Evolutionary conservation across 2,113 vertebrate genomes (phyloP).

Genomic region (Eulacestoma nigropectus): DNA sequence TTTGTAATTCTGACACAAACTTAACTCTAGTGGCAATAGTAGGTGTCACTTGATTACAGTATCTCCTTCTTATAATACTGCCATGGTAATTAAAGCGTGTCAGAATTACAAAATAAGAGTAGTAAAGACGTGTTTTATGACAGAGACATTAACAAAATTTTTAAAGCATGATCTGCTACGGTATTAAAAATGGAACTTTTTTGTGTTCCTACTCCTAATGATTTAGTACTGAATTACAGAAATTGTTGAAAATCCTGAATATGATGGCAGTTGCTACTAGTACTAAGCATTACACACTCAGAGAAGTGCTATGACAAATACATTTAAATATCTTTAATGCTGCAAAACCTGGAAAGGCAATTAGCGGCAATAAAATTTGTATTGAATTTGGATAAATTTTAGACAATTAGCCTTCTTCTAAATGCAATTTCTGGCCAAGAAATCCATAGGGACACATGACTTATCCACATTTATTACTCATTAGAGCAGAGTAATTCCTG

Average conservation of each 20-base stretch:
- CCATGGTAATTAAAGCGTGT: conserved; percentile 20
- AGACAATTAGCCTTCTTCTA: conserved; percentile 78
- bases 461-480: conserved; percentile 82
- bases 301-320: conserved; percentile 58
- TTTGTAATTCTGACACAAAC: neutral
- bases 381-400: conserved; percentile 83
- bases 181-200: conserved; percentile 43
- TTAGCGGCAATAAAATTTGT: conserved; percentile 79
- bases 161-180: conserved; percentile 10
- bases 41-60: neutral
- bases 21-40: neutral
- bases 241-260: conserved; percentile 51
- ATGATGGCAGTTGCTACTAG: neutral
- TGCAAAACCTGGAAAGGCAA: conserved; percentile 74
- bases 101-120: conserved; percentile 12
- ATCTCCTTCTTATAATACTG: neutral
- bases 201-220: conserved; percentile 34
- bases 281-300: neutral
- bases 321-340: conserved; percentile 70
- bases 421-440: conserved; percentile 80
- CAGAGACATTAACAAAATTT: conserved; percentile 15
- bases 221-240: conserved; percentile 55
- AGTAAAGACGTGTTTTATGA: neutral
- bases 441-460: conserved; percentile 77
- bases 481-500: conserved; percentile 81